Base-by-base conservation (phyloP, 2,888 invertebrate genomes). In the Tridacna crocea region DNA sequence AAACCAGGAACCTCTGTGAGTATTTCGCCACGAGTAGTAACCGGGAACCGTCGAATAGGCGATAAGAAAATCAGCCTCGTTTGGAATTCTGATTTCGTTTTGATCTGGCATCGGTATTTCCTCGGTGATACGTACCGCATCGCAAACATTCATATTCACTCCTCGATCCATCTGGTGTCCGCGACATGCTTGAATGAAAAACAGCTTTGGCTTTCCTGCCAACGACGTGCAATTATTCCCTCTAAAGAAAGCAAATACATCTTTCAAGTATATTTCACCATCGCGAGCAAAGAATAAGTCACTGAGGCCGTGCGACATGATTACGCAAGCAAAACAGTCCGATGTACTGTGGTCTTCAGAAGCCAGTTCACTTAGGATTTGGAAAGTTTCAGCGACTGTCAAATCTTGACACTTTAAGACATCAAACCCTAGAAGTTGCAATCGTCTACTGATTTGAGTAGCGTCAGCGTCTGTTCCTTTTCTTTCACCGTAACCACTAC, bases 391-490 rank as follows among this genome's bases (percentile, higher is more conserved):
- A 78, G 95, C 95, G 77, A 96, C 96, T 86, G 96, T 96, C 76
- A 96, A 95, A 95, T 99, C 91, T 55, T 91, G 78, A 63, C 88
- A 95, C 27, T 96, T 95, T 96, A 96, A 92, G 97, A 98, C 84
- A 96, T 97, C 83, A 97, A 95, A 88, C 92, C 94, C 92, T 95
- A 96, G 22, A 97, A 95, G 24, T 96, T 96, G 89, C 58, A 94
- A 89, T 24, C 90, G 83, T 12, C 96, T 95, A 75, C 95, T 95
- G 72, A 98, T 95, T 92, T 97, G 97, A 83, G 97, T 96, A 89
- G 97, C 96, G 94, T 99, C 99, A 61, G 97, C 96, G 92, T 97
- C 97, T 0, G 98, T 98, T 0, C 98, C 99, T 87, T 96, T 96
- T 48, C 94, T 85, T 4, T 88, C 88, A 8, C 90, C 87, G 85